phyloP scores from a whole-genome alignment of 2,797 vertebrate genomes.

The Cetoscarus ocellatus region DNA sequence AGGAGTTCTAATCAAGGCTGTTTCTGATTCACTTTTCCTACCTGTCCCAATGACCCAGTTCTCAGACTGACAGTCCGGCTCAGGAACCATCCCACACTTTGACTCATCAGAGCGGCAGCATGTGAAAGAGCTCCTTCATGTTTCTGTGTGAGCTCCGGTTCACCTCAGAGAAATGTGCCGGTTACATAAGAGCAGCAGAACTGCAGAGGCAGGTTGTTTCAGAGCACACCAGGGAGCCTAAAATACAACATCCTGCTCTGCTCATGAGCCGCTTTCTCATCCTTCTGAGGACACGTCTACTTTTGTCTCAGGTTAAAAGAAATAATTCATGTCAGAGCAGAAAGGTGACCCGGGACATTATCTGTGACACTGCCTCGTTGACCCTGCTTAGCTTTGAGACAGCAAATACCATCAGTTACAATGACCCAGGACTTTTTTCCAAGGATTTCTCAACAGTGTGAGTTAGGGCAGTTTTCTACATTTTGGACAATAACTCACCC shows the following conservation, averaged over 20 bases:
- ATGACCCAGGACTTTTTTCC: neutral
- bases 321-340: slow-evolving; percentile 44
- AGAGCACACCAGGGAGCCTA: slow-evolving; percentile 46
- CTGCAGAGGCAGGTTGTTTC: slow-evolving; percentile 60
- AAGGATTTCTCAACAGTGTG: too few relatives aligned
- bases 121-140: slow-evolving; percentile 13
- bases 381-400: slow-evolving; percentile 1
- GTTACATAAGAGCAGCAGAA: slow-evolving; percentile 67
- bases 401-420: neutral
- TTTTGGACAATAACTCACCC: too few relatives aligned
- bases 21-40: slow-evolving; percentile 14
- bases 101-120: slow-evolving; percentile 41
- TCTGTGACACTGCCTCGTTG: slow-evolving; percentile 19
- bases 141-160: slow-evolving; percentile 43
- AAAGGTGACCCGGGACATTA: slow-evolving; percentile 12
- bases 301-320: slow-evolving; percentile 33
- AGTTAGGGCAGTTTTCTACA: too few relatives aligned
- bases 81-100: slow-evolving; percentile 39
- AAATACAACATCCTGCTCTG: slow-evolving; percentile 24
- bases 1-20: neutral
- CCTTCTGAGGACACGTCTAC: slow-evolving; percentile 16
- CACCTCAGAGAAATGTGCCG: slow-evolving; percentile 62
- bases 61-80: slow-evolving; percentile 13
- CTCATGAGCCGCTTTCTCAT: slow-evolving; percentile 14
- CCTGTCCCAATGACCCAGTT: slow-evolving; percentile 59